Base-by-base conservation (phyloP, 1,140 invertebrate genomes). In the Eriocheir sinensis region DNA sequence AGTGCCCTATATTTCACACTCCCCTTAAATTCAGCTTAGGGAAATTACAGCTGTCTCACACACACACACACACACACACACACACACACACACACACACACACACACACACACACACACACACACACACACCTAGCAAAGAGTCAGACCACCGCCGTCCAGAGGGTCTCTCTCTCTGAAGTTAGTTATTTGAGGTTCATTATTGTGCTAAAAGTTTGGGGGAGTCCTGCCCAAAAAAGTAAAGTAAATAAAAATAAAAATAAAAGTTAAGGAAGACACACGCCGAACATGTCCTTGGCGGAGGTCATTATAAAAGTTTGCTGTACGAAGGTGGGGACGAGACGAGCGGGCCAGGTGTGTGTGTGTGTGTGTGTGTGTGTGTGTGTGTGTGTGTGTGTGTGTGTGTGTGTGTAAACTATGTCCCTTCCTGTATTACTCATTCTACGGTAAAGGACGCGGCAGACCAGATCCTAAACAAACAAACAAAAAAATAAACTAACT, bases 161-260 rank as follows among this genome's bases (percentile, higher is more conserved):
- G 27, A 72, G n/a, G 60, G 60, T 72, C 60, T 4, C n/a, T 48
- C 44, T 8, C 60, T 72, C 60, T n/a, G 21, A 72, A 72, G 60
- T 72, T 72, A n/a, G 60, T 72, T 72, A 72, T 72, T 72, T 72
- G 60, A 72, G 60, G 60, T 72, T 72, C 60, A 72, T 72, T 72
- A 72, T 72, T n/a, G n/a, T 72, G 60, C 60, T 72, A n/a, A 72
- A 72, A 72, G 60, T 72, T 72, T 72, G 60, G 60, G n/a, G n/a
- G n/a, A n/a, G 1, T n/a, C 60, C 60, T 72, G 60, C 6, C 12
- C n/a, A n/a, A n/a, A n/a, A n/a, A n/a, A n/a, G n/a, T n/a, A n/a
- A n/a, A n/a, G n/a, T n/a, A 72, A 21, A 72, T 15, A 48, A 48
- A 48, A 48, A 48, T 48, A 48, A 72, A 27, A 72, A 72, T n/a